These are phyloP conservation scores for Microtus richardsoni DNA, from an alignment of 2,113 vertebrate genomes.

Conservation along the genomic window DNA sequence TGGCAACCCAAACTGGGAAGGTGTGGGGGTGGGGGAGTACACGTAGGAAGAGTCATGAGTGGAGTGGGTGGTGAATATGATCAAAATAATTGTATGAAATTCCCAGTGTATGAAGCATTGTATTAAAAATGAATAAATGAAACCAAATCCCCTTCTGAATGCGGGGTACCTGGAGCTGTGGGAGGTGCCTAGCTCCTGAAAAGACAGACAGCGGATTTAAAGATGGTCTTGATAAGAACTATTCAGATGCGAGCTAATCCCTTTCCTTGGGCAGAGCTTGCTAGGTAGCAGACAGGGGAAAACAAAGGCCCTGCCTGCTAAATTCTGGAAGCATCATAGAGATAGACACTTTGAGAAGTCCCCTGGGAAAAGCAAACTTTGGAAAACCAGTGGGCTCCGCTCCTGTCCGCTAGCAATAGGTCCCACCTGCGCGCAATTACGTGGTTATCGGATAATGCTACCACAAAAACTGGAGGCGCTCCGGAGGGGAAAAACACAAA, in stretches of 20 bases:
- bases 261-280: background rate
- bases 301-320: background rate
- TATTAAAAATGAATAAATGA: background rate
- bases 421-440: background rate
- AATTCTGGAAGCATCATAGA: background rate
- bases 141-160: background rate
- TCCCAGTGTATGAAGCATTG: background rate
- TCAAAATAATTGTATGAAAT: background rate
- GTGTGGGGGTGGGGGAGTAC: rapidly evolving
- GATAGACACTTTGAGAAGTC: background rate
- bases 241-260: background rate
- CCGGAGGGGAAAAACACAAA: background rate
- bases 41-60: background rate
- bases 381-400: background rate
- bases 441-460: background rate
- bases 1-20: background rate
- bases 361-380: background rate
- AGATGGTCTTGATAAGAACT: conserved; percentile 15
- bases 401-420: background rate
- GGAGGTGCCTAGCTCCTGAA: background rate
- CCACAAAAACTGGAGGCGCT: background rate
- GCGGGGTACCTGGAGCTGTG: background rate
- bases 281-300: background rate
- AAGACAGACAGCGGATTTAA: conserved; percentile 51
- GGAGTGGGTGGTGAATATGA: background rate